A percentile compares a stretch with the other conserved stretches of the same genome.
phyloP scores from a whole-genome alignment of 2,797 vertebrate genomes.

The Erethizon dorsatum region DNA sequence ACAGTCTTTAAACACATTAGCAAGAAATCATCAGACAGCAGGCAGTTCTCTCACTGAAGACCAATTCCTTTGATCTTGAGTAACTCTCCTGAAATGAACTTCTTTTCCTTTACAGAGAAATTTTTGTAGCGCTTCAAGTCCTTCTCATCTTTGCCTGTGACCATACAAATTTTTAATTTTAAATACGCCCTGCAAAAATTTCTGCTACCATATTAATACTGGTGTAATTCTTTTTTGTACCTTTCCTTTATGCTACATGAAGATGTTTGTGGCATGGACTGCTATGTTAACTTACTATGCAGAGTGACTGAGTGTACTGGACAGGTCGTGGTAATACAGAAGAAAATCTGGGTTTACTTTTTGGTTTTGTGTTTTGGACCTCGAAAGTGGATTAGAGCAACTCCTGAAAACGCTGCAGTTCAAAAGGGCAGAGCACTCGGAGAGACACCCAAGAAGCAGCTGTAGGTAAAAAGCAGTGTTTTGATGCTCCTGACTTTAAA shows the following conservation, averaged over 20 bases:
- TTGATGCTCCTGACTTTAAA: background rate
- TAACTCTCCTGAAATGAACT: background rate
- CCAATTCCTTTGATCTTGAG: background rate
- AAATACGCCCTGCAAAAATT: background rate
- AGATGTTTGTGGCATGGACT: background rate
- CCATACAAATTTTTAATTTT: conserved; percentile 41
- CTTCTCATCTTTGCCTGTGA: background rate
- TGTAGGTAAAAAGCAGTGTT: background rate
- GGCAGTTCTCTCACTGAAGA: conserved; percentile 96
- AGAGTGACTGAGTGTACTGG: background rate
- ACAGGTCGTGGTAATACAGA: no score
- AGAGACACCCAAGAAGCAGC: background rate
- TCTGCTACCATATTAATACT: conserved; percentile 39
- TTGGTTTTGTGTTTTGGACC: background rate
- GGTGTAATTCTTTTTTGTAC: background rate
- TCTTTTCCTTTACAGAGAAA: background rate
- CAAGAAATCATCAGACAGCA: conserved; percentile 91
- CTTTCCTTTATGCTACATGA: background rate
- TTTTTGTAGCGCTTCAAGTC: background rate
- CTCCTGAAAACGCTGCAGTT: background rate
- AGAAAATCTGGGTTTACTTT: background rate
- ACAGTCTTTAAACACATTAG: conserved; percentile 96
- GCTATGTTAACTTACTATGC: background rate
- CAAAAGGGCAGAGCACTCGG: background rate
- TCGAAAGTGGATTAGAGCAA: background rate